A percentile compares a stretch with the other conserved stretches of the same genome.
phyloP scores from a whole-genome alignment of 2,797 vertebrate genomes.

The Pangasius mekongensis region DNA sequence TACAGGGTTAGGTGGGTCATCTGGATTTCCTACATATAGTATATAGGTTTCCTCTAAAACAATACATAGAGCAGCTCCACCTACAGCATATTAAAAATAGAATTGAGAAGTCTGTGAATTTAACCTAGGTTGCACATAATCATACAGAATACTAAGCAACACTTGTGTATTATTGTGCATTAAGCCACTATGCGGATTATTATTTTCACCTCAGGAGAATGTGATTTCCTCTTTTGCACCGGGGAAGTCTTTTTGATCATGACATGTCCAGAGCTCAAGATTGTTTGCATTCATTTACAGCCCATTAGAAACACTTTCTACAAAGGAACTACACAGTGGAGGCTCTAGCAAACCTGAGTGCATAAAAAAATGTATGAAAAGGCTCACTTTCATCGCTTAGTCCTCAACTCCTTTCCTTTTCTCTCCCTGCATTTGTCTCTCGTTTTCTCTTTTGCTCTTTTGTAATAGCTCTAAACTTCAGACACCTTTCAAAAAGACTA shows the following conservation, averaged over 20 bases:
- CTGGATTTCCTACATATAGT: not conserved
- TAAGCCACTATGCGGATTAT: not conserved
- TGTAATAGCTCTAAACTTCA: conserved; percentile 57
- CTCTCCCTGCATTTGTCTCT: conserved; percentile 24
- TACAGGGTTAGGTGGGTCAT: not conserved
- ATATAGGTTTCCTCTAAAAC: not conserved
- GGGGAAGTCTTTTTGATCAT: conserved; percentile 44
- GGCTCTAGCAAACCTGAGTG: conserved; percentile 55
- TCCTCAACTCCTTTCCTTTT: conserved; percentile 12
- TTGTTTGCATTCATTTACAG: conserved; percentile 51
- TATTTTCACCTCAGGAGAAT: not conserved
- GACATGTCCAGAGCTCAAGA: conserved; percentile 27
- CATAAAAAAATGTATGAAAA: conserved; percentile 58
- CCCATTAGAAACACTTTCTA: conserved; percentile 54
- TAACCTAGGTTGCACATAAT: not conserved
- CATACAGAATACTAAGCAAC: not conserved
- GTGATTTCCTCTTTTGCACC: not conserved
- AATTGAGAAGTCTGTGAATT: not conserved
- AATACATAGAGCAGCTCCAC: not conserved
- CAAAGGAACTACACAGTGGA: conserved; percentile 48
- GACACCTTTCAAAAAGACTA: conserved; percentile 23
- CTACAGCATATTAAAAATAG: not conserved
- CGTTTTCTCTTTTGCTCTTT: conserved; percentile 34
- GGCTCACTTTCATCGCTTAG: conserved; percentile 56
- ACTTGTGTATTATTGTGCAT: not conserved